phyloP scores from a whole-genome alignment of 2,113 vertebrate species.

The Catharus fuscescens region DNA sequence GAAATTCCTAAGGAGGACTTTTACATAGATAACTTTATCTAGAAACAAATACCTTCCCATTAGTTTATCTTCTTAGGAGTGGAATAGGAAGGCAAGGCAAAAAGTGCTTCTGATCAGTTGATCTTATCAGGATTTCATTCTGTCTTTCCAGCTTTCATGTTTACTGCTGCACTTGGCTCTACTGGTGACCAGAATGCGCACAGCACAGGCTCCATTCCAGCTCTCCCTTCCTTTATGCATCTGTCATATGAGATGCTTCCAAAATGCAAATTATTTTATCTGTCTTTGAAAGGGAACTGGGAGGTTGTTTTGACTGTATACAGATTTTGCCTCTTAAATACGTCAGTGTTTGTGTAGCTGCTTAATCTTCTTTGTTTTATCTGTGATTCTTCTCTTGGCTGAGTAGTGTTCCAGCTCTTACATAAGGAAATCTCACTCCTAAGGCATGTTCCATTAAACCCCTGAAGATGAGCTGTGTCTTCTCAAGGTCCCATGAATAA shows the following conservation, averaged over 20 bases:
- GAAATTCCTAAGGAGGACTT: background rate
- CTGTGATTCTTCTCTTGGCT: background rate
- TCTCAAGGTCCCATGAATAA: background rate
- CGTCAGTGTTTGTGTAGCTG: background rate
- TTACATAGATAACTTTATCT: background rate
- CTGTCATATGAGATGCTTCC: background rate
- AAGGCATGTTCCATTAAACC: background rate
- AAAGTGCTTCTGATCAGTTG: slow-evolving; percentile 41
- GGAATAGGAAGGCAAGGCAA: background rate
- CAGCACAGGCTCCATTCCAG: background rate
- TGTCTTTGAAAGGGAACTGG: background rate
- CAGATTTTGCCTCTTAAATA: background rate
- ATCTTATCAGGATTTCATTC: slow-evolving; percentile 71
- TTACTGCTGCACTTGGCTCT: slow-evolving; percentile 11
- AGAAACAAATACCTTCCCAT: background rate
- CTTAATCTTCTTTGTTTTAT: background rate
- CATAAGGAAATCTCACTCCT: background rate
- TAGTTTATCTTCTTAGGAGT: background rate
- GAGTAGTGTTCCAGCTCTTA: background rate
- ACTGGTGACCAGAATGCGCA: rapidly evolving
- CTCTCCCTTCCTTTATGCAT: background rate
- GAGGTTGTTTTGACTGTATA: background rate
- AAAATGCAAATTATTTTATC: background rate
- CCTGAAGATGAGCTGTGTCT: background rate
- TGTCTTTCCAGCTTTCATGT: slow-evolving; percentile 46